Conservation (phyloP, 2,113 vertebrate genomes). For the Seriola aureovittata region DNA sequence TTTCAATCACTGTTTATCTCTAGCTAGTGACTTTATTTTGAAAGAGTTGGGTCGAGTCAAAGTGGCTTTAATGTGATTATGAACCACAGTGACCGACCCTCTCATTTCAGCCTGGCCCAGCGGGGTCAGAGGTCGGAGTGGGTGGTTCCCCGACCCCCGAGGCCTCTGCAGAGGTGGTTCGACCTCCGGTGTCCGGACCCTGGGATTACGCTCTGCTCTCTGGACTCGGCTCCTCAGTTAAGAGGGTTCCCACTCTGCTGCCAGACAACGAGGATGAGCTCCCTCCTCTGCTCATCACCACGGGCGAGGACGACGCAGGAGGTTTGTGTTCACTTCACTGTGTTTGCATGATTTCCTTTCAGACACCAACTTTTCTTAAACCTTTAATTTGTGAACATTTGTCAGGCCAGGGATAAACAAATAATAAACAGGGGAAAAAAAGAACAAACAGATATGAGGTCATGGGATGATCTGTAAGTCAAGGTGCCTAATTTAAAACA, state of each 20-base stretch:
- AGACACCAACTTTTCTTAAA: no score
- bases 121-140: constrained; percentile 28
- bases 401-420: no score
- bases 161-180: constrained; percentile 64
- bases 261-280: constrained; percentile 87
- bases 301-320: constrained; percentile 84
- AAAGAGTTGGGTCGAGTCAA: background rate
- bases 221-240: constrained; percentile 84
- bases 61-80: background rate
- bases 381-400: no score
- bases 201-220: constrained; percentile 88
- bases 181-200: constrained; percentile 68
- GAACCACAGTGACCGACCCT: background rate
- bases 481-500: no score
- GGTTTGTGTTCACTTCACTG: constrained; percentile 75
- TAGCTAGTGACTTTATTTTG: background rate
- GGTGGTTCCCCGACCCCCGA: constrained; percentile 29
- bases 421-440: no score
- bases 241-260: constrained; percentile 85
- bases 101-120: constrained; percentile 55
- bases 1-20: background rate
- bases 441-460: no score
- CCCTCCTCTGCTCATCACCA: constrained; percentile 89
- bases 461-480: no score
- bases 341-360: no score